Evolutionary conservation across 1,140 invertebrate genomes (phyloP), one percentile per base, ranked within the genome.

Genomic region (Rhopalosiphum maidis): DNA sequence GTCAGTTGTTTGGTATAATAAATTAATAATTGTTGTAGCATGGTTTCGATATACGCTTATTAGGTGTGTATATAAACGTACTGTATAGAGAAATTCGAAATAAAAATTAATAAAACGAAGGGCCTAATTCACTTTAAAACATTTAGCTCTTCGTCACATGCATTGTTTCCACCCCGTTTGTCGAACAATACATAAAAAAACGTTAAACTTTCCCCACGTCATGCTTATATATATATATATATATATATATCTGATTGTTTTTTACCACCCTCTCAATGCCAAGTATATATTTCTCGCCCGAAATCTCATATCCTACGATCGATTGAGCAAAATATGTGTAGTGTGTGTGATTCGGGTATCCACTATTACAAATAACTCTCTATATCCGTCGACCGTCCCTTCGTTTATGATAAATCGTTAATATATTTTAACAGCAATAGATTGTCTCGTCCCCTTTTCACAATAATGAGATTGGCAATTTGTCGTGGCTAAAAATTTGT

Each of bases 301-400:
- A 90, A 90, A 90, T 90, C 88, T 90, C 54, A 90, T 89, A 54
- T 90, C 51, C 54, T 9, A 37, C 54, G 55, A 90, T 90, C 37
- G 25, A 90, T 90, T 60, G 54, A 90, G 35, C 51, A n/a, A 54
- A 89, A 89, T 54, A 89, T 51, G 46, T 88, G 87, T 37, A 35
- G 30, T 23, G 48, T 88, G n/a, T 89, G 35, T 89, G 18, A 51
- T 55, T 54, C 35, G 22, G 22, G 35, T 51, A 6, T 25, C 89
- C 89, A 90, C 88, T 89, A 30, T 37, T 89, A 43, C 54, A 43
- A 90, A 90, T 43, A 90, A 68, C 37, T 48, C 22, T 85, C 37
- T 85, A 25, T 25, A 37, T 41, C 9, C 9, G 3, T 41, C 83
- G 9, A 18, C 18, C 22, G 25, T 68, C 54, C 87, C 51, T 60